Percentiles rank a stretch among this genome's conserved stretches.
phyloP scores from a whole-genome alignment of 2,797 vertebrate species.

The Peromyscus eremicus region DNA sequence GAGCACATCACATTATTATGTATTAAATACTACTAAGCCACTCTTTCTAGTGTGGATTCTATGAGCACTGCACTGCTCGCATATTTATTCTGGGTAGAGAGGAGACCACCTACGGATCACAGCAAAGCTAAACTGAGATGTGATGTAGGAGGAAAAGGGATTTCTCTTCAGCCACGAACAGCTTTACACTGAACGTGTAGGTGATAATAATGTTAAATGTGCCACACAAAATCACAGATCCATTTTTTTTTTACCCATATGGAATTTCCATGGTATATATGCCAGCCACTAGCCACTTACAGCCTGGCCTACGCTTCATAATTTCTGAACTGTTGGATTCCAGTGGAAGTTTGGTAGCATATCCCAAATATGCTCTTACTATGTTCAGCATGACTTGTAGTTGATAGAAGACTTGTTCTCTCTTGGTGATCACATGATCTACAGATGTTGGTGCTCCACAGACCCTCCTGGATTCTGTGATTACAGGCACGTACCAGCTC shows the following conservation, averaged over 20 bases:
- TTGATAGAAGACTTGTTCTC: not conserved
- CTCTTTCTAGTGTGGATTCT: conserved; percentile 27
- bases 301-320: conserved; percentile 49
- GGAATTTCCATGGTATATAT: conserved; percentile 24
- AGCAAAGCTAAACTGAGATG: conserved; percentile 62
- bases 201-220: conserved; percentile 74
- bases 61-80: not conserved
- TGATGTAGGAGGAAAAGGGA: conserved; percentile 61
- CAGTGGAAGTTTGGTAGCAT: not conserved
- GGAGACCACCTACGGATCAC: conserved; percentile 46
- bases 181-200: conserved; percentile 74
- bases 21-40: not conserved
- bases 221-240: conserved; percentile 64
- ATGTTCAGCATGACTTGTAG: not conserved
- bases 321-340: conserved; percentile 53
- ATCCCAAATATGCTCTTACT: not conserved
- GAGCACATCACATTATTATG: not conserved
- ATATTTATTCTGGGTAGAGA: conserved; percentile 48
- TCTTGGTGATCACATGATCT: not conserved
- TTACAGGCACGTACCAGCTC: not conserved
- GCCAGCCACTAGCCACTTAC: conserved; percentile 71
- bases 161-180: conserved; percentile 65
- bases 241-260: conserved; percentile 36
- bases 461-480: not conserved
- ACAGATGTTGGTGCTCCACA: not conserved